Evolutionary conservation across 2,113 vertebrate genomes (phyloP).

Genomic region (Tupaia chinensis): DNA sequence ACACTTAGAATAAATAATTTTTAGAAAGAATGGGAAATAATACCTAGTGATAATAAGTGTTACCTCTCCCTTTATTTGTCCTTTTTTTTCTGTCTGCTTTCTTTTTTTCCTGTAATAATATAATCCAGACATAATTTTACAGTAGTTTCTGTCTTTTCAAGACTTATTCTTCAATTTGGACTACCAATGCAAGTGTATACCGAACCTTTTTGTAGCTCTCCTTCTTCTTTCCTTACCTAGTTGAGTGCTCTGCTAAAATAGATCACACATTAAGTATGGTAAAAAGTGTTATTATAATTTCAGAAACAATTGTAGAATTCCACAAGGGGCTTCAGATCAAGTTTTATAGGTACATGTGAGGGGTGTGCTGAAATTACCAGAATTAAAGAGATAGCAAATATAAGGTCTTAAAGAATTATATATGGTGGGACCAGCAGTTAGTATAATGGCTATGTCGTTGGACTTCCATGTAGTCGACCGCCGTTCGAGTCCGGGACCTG

Average conservation of each 20-base stretch:
- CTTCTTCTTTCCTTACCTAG: neutral
- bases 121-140: neutral
- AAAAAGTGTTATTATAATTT: neutral
- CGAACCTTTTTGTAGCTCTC: neutral
- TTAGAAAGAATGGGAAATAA: neutral
- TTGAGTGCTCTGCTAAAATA: neutral
- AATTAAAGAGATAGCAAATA: neutral
- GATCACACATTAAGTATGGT: neutral
- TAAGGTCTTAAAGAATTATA: neutral
- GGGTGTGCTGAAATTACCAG: neutral
- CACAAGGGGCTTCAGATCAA: neutral
- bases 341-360: neutral
- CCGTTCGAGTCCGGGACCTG: too few species aligned
- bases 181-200: neutral
- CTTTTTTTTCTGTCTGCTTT: neutral
- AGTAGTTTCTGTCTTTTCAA: neutral
- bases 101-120: neutral
- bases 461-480: too few species aligned
- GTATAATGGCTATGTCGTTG: too few species aligned
- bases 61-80: neutral
- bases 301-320: neutral
- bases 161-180: neutral
- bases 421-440: too few species aligned
- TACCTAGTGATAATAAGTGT: neutral
- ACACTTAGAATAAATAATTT: too few species aligned